Evolutionary conservation across 2,797 vertebrate genomes (phyloP).

Genomic region (Hydrocynus forskahlii): DNA sequence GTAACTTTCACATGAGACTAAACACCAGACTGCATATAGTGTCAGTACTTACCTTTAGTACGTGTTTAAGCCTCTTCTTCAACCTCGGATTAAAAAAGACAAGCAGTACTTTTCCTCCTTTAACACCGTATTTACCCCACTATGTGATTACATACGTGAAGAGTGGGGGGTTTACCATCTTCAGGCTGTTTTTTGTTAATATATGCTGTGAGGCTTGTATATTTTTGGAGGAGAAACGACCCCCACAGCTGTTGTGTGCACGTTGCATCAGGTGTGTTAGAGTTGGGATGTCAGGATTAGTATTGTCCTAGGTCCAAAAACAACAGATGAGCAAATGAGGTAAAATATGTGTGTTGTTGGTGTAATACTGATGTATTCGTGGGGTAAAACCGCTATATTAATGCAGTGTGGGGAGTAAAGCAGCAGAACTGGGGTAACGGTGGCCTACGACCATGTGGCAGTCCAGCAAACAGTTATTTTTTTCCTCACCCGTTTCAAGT

Average conservation of each 20-base stretch:
- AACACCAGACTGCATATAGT: neutral
- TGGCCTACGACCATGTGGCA: constrained; percentile 14
- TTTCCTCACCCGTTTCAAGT: neutral
- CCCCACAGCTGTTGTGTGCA: too few relatives aligned
- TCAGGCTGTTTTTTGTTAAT: too few relatives aligned
- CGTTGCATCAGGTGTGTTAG: too few relatives aligned
- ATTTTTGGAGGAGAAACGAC: too few relatives aligned
- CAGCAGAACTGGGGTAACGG: neutral
- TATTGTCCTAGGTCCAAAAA: too few relatives aligned
- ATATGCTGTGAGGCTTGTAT: too few relatives aligned
- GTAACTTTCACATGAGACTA: neutral
- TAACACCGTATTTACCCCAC: neutral
- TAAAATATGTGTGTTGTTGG: neutral
- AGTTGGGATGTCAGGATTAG: too few relatives aligned
- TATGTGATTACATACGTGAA: neutral
- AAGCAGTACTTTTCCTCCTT: neutral
- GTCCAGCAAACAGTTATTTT: neutral
- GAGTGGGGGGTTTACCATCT: too few relatives aligned
- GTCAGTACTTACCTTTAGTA: neutral
- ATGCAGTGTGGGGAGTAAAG: neutral
- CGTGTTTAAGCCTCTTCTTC: neutral
- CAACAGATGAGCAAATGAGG: too few relatives aligned
- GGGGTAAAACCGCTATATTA: neutral
- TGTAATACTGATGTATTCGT: neutral
- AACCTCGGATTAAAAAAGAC: neutral